phyloP scores from a whole-genome alignment of 2,797 vertebrate species.

The Paedocypris micromegethes region DNA sequence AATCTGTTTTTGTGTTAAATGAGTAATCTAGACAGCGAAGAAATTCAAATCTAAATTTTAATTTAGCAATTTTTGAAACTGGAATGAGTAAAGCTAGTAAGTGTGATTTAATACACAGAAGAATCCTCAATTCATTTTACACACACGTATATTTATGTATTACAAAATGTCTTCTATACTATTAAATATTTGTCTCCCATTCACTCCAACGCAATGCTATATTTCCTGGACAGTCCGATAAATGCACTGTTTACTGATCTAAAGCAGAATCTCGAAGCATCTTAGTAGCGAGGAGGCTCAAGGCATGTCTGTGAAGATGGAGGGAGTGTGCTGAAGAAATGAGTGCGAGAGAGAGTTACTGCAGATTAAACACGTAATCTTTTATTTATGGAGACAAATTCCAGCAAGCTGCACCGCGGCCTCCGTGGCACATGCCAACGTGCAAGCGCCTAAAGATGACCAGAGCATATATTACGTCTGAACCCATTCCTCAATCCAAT shows the following conservation, averaged over 20 bases:
- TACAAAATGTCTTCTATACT: too few species aligned
- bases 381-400: conserved; percentile 51
- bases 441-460: conserved; percentile 20
- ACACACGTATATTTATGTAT: too few species aligned
- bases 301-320: conserved; percentile 21
- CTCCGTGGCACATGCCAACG: conserved; percentile 37
- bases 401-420: conserved; percentile 28
- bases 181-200: neutral
- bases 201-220: conserved; percentile 12
- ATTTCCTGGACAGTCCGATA: conserved; percentile 24
- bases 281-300: conserved; percentile 30
- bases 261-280: conserved; percentile 34
- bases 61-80: too few species aligned
- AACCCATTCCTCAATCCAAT: conserved; percentile 10
- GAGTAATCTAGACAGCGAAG: conserved; percentile 14
- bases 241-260: conserved; percentile 19
- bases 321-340: conserved; percentile 17
- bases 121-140: too few species aligned
- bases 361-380: conserved; percentile 37
- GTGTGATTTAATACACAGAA: too few species aligned
- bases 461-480: conserved; percentile 16
- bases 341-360: conserved; percentile 21
- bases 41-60: neutral
- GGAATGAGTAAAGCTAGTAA: too few species aligned
- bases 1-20: conserved; percentile 13